A percentile compares a stretch with the other conserved stretches of the same genome.
These are phyloP conservation scores for Pristionchus arcanus DNA, from an alignment of 2,888 invertebrate genomes.

Conservation along the genomic window DNA sequence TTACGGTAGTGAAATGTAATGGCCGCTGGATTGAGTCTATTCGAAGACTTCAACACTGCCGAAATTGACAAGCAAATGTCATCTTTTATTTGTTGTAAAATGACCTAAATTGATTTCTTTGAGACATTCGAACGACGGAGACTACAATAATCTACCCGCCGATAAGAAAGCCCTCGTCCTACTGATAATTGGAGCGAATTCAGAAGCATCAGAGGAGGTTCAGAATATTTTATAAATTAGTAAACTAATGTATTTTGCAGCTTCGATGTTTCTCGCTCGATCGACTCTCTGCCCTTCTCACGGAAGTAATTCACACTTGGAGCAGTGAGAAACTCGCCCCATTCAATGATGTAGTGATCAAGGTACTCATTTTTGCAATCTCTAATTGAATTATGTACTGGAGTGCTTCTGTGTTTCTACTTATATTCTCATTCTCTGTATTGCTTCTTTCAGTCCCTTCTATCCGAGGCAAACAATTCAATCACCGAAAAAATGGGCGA, in stretches of 20 bases:
- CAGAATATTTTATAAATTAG: background rate
- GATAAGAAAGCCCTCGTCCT: background rate
- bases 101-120: no score
- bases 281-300: background rate
- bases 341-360: background rate
- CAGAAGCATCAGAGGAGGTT: background rate
- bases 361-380: background rate
- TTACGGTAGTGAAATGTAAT: no score
- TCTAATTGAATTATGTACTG: background rate
- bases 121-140: no score
- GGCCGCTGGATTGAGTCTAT: no score
- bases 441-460: background rate
- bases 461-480: background rate
- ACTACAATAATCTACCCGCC: background rate
- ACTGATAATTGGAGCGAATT: background rate
- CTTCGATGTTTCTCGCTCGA: background rate
- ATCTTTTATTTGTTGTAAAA: no score
- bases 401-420: background rate
- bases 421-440: background rate
- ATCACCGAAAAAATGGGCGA: background rate
- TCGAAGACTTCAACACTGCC: no score
- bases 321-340: background rate
- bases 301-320: background rate
- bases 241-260: background rate
- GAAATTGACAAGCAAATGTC: no score